Percentiles rank a stretch among this genome's conserved stretches.
Evolutionary conservation across 2,113 vertebrate genomes (phyloP).

Genomic region (Protomyctophum bolini): DNA sequence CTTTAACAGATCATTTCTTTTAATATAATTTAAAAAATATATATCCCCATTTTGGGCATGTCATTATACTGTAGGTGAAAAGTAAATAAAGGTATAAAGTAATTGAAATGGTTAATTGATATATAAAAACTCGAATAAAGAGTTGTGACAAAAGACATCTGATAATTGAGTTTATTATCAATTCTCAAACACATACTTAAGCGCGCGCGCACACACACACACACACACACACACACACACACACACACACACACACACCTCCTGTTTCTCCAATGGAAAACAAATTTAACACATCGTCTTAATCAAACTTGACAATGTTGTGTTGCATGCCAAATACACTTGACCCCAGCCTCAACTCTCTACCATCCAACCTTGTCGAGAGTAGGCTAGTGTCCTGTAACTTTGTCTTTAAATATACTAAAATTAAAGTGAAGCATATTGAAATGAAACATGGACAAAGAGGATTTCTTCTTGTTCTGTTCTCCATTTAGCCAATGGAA

Average conservation of each 20-base stretch:
- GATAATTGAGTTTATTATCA: conserved; percentile 65
- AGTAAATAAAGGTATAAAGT: no score
- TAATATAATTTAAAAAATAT: no score
- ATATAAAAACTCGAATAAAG: background rate
- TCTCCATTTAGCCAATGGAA: no score
- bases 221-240: conserved; percentile 43
- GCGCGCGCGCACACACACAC: conserved; percentile 37
- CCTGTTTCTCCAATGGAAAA: conserved; percentile 23
- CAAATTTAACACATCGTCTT: background rate
- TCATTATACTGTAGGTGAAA: no score
- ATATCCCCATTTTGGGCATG: no score
- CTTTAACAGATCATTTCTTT: no score
- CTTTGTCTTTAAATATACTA: no score
- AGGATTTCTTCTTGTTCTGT: no score
- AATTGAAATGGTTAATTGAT: no score
- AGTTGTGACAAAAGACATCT: background rate
- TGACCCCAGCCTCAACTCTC: conserved; percentile 17
- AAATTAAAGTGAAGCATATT: no score
- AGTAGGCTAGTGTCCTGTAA: no score
- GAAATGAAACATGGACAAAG: no score
- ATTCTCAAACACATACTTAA: conserved; percentile 47
- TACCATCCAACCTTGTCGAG: background rate
- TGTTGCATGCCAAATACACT: conserved; percentile 1
- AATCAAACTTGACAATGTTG: background rate
- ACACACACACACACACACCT: conserved; percentile 38